These are phyloP conservation scores for Adelges cooleyi DNA, from an alignment of 1,140 invertebrate species.

Conservation along the genomic window DNA sequence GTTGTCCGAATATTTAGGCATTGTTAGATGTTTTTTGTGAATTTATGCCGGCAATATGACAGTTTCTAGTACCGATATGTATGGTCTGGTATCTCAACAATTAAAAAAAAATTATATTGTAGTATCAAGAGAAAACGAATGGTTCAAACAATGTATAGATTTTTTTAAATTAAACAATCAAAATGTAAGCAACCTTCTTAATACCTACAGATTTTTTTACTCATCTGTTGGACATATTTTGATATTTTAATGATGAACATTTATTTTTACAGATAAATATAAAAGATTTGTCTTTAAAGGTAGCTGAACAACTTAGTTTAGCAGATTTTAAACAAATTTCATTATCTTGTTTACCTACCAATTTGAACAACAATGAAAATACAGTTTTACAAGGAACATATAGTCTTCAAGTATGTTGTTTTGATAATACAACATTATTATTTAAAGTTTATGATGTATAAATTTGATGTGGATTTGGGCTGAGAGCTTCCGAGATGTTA, in stretches of 20 bases:
- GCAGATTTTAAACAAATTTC: slow-evolving; percentile 48
- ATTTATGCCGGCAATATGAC: no score
- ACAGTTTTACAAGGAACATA: slow-evolving; percentile 43
- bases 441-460: not conserved
- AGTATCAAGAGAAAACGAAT: slow-evolving; percentile 32
- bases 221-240: no score
- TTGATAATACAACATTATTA: not conserved
- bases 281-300: slow-evolving; percentile 36
- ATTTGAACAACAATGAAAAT: slow-evolving; percentile 39
- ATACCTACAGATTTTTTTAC: no score
- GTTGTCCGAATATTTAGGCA: no score
- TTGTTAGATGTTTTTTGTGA: no score
- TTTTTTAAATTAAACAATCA: slow-evolving; percentile 35
- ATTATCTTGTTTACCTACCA: slow-evolving; percentile 45
- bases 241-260: not conserved
- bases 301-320: slow-evolving; percentile 48
- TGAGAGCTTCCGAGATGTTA: no score
- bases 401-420: slow-evolving; percentile 45
- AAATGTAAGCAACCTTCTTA: slow-evolving; percentile 26
- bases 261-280: slow-evolving; percentile 24
- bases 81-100: not conserved
- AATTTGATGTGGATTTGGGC: no score
- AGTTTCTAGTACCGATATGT: not conserved
- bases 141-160: slow-evolving; percentile 37
- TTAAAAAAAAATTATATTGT: slow-evolving; percentile 29